A percentile compares a stretch with the other conserved stretches of the same genome.
Evolutionary conservation across 1,140 invertebrate genomes (phyloP).

Genomic region (Trichonephila clavata): DNA sequence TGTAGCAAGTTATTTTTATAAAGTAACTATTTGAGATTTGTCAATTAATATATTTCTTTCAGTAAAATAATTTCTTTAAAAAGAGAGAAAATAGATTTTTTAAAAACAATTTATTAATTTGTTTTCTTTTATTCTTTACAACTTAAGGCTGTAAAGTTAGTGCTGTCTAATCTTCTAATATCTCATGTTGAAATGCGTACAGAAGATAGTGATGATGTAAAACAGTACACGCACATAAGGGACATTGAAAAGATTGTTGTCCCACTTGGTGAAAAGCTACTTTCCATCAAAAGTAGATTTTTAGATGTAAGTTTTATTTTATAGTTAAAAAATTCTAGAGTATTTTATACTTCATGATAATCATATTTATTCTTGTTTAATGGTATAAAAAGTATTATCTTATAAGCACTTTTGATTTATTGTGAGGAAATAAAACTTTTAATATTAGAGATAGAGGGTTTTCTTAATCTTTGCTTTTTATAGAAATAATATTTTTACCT

Average conservation of each 20-base stretch:
- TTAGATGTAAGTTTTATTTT: conserved; percentile 70
- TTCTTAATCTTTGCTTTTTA: no score
- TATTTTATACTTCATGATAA: background rate
- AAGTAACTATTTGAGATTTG: no score
- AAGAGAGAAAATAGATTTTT: background rate
- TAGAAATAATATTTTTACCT: no score
- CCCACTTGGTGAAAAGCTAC: conserved; percentile 86
- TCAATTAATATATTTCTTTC: no score
- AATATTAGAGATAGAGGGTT: no score
- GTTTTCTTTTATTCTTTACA: background rate
- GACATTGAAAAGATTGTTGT: conserved; percentile 91
- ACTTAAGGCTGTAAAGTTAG: conserved; percentile 83
- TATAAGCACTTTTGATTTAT: no score
- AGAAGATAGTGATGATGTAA: conserved; percentile 92
- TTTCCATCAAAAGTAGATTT: conserved; percentile 82
- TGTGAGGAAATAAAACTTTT: no score
- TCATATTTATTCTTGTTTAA: background rate
- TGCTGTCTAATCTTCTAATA: conserved; percentile 92
- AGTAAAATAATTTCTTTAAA: background rate
- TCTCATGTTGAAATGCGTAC: conserved; percentile 92
- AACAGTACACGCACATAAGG: conserved; percentile 90
- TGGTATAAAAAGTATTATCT: no score
- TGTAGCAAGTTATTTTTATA: no score
- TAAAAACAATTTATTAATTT: background rate
- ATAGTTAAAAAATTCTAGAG: background rate